Conservation (phyloP, 2,888 invertebrate species). For the Cyclophora albipunctata region DNA sequence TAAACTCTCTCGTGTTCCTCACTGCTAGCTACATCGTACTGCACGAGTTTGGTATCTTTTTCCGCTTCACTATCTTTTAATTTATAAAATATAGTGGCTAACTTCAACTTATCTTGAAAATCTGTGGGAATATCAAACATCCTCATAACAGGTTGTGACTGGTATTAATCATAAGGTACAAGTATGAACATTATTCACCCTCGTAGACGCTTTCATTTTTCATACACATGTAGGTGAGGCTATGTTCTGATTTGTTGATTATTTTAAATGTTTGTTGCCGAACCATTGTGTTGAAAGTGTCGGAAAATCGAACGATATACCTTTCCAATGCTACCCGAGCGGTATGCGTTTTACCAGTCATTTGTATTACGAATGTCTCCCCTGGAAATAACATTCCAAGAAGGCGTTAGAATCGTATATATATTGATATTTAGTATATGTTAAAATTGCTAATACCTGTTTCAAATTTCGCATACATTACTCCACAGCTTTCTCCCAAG, state of each 20-base stretch:
- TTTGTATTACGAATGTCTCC: slow-evolving; percentile 59
- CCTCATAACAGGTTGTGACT: not conserved
- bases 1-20: slow-evolving; percentile 60
- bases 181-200: slow-evolving; percentile 24
- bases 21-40: slow-evolving; percentile 58
- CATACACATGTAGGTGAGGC: slow-evolving; percentile 76
- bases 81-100: slow-evolving; percentile 50
- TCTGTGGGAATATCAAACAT: slow-evolving; percentile 27
- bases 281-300: slow-evolving; percentile 76
- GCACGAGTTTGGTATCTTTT: slow-evolving; percentile 49
- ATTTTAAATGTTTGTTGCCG: slow-evolving; percentile 68
- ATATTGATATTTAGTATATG: no score
- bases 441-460: slow-evolving; percentile 37
- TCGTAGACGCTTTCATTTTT: slow-evolving; percentile 57
- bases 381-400: slow-evolving; percentile 33
- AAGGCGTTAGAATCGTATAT: no score
- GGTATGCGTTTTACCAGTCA: slow-evolving; percentile 58
- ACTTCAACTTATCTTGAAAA: slow-evolving; percentile 60
- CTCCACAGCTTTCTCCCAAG: slow-evolving; percentile 52
- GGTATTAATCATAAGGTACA: no score
- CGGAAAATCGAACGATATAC: slow-evolving; percentile 64
- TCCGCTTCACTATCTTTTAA: slow-evolving; percentile 49
- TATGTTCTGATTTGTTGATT: slow-evolving; percentile 70
- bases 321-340: slow-evolving; percentile 69
- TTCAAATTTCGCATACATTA: slow-evolving; percentile 45